Conservation (phyloP, 1,140 invertebrate genomes). For the Sitophilus oryzae region DNA sequence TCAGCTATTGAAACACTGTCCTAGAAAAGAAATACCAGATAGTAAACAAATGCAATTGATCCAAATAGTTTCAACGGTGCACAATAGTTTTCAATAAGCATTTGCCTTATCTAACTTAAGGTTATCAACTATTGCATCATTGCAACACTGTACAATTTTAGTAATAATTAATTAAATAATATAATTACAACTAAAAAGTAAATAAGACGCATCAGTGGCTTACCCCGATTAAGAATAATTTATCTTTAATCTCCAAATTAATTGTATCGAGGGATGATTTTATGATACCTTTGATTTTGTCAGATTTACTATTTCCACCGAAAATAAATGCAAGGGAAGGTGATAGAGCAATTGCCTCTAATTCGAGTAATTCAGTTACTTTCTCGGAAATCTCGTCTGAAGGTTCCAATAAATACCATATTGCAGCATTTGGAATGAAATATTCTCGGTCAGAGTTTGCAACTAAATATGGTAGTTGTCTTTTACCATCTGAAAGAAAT, state of each 20-base stretch:
- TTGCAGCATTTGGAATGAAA: slow-evolving; percentile 53
- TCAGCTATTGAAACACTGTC: slow-evolving; percentile 54
- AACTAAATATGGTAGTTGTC: slow-evolving; percentile 49
- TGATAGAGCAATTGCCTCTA: slow-evolving; percentile 63
- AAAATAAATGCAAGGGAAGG: slow-evolving; percentile 50
- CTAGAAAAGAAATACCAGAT: slow-evolving; percentile 39
- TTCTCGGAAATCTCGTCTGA: slow-evolving; percentile 37
- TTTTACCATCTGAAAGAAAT: slow-evolving; percentile 33
- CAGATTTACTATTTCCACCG: slow-evolving; percentile 44
- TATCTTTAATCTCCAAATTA: slow-evolving; percentile 36
- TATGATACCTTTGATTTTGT: slow-evolving; percentile 48
- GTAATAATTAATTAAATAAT: no score
- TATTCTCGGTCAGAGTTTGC: slow-evolving; percentile 45
- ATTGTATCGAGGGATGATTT: slow-evolving; percentile 46
- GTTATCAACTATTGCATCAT: no score
- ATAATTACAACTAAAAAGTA: not conserved
- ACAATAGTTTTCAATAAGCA: no score
- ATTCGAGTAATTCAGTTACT: slow-evolving; percentile 66
- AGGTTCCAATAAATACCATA: slow-evolving; percentile 49
- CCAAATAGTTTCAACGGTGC: not conserved
- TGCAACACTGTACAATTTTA: no score
- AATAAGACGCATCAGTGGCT: not conserved
- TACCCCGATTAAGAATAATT: slow-evolving; percentile 28
- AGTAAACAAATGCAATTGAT: slow-evolving; percentile 23
- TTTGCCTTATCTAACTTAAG: no score